Percentiles rank a stretch among this genome's conserved stretches.
phyloP scores from a whole-genome alignment of 2,113 vertebrate genomes.

The Podarcis muralis region DNA sequence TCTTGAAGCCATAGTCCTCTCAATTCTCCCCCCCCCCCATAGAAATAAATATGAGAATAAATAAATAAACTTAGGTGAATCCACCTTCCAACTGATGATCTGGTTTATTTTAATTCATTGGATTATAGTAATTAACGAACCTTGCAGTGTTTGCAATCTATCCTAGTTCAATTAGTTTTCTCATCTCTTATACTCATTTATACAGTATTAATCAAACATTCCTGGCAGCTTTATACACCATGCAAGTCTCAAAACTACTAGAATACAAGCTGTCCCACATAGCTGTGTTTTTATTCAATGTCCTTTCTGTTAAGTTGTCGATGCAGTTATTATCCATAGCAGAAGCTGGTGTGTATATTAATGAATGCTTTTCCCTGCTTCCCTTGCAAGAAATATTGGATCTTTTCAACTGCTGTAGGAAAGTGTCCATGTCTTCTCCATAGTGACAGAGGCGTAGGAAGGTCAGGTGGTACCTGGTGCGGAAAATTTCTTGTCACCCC shows the following conservation, averaged over 20 bases:
- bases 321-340: conserved; percentile 14
- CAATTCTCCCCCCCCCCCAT: not conserved
- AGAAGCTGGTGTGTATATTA: conserved; percentile 11
- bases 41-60: too few relatives aligned
- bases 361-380: conserved; percentile 15
- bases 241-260: not conserved
- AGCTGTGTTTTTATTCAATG: not conserved
- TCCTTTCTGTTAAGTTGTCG: not conserved
- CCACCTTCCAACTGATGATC: not conserved
- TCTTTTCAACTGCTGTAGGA: not conserved
- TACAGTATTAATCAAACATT: not conserved
- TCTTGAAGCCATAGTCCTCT: not conserved
- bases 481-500: too few relatives aligned
- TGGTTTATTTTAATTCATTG: not conserved
- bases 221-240: not conserved
- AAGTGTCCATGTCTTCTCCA: conserved; percentile 14
- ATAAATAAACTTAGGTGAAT: not conserved
- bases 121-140: not conserved
- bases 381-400: conserved; percentile 18
- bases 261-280: not conserved
- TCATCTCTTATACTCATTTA: not conserved
- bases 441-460: not conserved
- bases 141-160: not conserved
- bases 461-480: too few relatives aligned
- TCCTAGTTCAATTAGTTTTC: not conserved